phyloP scores from a whole-genome alignment of 2,797 vertebrate species.

The Arrhamphus sclerolepis region DNA sequence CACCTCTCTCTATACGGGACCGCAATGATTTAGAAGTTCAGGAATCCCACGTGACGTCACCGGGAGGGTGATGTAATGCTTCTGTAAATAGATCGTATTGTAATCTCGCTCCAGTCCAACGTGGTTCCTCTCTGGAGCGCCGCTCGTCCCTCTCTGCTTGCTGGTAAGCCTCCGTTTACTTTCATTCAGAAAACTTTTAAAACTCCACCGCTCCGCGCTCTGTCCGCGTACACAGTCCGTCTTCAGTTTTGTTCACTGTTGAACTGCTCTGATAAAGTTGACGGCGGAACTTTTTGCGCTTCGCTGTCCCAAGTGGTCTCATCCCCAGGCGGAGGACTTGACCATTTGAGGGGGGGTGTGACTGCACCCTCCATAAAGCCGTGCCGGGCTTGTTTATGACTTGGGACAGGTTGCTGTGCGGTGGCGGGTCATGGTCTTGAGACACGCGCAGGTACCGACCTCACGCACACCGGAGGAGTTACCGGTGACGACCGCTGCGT shows the following conservation, averaged over 20 bases:
- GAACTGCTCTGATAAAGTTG: slow-evolving; percentile 31
- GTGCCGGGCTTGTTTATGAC: slow-evolving; percentile 61
- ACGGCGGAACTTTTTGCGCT: slow-evolving; percentile 25
- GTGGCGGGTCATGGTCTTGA: neutral
- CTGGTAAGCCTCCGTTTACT: slow-evolving; percentile 86
- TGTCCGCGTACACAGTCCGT: neutral
- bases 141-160: slow-evolving; percentile 86
- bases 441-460: slow-evolving; percentile 17
- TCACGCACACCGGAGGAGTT: slow-evolving; percentile 15
- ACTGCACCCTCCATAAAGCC: slow-evolving; percentile 65
- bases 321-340: slow-evolving; percentile 39
- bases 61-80: slow-evolving; percentile 97
- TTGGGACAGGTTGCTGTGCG: slow-evolving; percentile 53
- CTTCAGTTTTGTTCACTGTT: neutral
- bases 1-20: slow-evolving; percentile 82
- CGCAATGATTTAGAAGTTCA: slow-evolving; percentile 99
- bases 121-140: slow-evolving; percentile 95
- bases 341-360: slow-evolving; percentile 68
- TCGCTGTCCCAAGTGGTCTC: slow-evolving; percentile 37
- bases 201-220: neutral
- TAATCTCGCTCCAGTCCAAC: slow-evolving; percentile 99
- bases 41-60: slow-evolving; percentile 99
- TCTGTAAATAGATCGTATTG: slow-evolving; percentile 99
- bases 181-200: slow-evolving; percentile 69
- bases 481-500: slow-evolving; percentile 16